These are phyloP conservation scores for Gymnopithys bicolor DNA, from an alignment of 2,797 vertebrate genomes.

Conservation along the genomic window DNA sequence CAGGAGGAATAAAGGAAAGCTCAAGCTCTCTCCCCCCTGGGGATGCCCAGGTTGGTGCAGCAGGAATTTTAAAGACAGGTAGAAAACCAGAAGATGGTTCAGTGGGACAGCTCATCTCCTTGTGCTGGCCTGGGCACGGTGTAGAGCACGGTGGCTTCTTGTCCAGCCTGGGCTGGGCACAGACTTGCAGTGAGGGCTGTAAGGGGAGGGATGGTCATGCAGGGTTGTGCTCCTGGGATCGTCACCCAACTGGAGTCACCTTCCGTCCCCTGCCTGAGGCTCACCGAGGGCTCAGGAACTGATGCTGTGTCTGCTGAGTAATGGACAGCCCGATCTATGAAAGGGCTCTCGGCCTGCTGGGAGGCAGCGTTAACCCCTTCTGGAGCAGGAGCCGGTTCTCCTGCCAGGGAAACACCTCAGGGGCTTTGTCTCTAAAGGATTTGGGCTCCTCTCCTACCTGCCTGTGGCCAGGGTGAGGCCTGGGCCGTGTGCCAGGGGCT, in stretches of 20 bases:
- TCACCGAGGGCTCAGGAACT: neutral
- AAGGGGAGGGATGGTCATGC: neutral
- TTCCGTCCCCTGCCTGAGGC: constrained; percentile 19
- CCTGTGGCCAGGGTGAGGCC: neutral
- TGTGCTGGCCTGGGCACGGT: accelerated
- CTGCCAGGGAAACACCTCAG: neutral
- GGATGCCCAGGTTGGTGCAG: accelerated
- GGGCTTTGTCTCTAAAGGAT: neutral
- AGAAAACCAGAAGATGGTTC: neutral
- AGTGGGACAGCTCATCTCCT: neutral
- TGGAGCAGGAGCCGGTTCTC: neutral
- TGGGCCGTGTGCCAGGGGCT: accelerated
- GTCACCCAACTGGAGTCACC: neutral
- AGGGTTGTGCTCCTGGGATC: neutral
- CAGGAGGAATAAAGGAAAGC: neutral
- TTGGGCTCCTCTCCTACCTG: neutral
- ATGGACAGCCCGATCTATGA: neutral
- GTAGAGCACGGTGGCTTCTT: neutral
- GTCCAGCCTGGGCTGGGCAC: neutral
- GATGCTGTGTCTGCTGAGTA: neutral
- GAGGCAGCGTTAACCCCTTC: neutral
- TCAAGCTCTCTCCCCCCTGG: neutral
- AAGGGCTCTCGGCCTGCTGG: neutral
- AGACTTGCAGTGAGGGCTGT: accelerated
- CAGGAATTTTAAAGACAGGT: neutral